A percentile compares a stretch with the other conserved stretches of the same genome.
phyloP scores from a whole-genome alignment of 2,888 invertebrate species.

The Brenthis ino region DNA sequence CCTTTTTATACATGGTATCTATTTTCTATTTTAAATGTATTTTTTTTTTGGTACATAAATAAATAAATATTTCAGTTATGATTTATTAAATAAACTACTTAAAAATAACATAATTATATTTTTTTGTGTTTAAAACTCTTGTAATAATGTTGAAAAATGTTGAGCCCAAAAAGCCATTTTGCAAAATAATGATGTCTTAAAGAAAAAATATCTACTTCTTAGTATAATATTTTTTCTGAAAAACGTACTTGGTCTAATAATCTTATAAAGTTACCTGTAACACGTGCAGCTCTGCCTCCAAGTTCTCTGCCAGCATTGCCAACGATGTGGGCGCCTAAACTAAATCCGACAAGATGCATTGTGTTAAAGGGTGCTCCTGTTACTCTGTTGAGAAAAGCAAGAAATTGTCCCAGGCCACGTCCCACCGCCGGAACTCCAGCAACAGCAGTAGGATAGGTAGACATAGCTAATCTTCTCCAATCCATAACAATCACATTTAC shows the following conservation, averaged over 20 bases:
- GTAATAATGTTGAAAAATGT: too few relatives aligned
- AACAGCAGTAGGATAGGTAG: conserved; percentile 53
- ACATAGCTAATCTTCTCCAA: conserved; percentile 53
- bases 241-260: background rate
- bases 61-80: too few relatives aligned
- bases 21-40: too few relatives aligned
- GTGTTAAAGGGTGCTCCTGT: conserved; percentile 48
- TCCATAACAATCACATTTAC: conserved; percentile 58
- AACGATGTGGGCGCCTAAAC: conserved; percentile 71
- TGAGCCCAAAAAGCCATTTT: too few relatives aligned
- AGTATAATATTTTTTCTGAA: background rate
- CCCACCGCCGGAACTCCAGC: conserved; percentile 55
- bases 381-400: conserved; percentile 40
- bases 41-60: too few relatives aligned
- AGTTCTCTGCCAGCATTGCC: conserved; percentile 63
- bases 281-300: conserved; percentile 52
- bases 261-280: conserved; percentile 56
- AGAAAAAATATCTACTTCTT: too few relatives aligned
- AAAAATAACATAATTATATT: too few relatives aligned
- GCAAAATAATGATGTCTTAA: too few relatives aligned
- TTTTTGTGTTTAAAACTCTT: too few relatives aligned
- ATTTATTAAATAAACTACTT: too few relatives aligned
- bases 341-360: conserved; percentile 71
- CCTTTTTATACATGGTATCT: too few relatives aligned
- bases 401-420: conserved; percentile 52